These are phyloP conservation scores for Ametastegia equiseti DNA, from an alignment of 2,888 invertebrate genomes.

Conservation along the genomic window DNA sequence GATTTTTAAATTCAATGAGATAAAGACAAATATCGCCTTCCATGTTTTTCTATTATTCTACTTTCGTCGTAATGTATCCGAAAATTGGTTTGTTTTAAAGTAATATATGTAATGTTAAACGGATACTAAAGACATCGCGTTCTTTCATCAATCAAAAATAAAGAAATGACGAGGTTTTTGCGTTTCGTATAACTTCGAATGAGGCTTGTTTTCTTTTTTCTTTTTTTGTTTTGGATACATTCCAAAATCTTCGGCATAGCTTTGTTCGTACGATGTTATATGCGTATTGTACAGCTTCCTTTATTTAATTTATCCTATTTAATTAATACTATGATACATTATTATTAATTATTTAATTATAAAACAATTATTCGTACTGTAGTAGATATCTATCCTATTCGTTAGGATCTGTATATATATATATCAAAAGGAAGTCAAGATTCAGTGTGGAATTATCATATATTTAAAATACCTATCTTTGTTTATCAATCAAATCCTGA, in stretches of 20 bases:
- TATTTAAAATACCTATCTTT: conserved; percentile 8
- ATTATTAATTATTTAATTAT: neutral
- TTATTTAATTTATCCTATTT: conserved; percentile 15
- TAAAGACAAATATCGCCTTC: neutral
- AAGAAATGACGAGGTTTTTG: neutral
- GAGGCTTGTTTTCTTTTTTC: neutral
- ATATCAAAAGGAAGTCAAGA: conserved; percentile 30
- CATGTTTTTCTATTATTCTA: conserved; percentile 1
- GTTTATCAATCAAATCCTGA: conserved; percentile 22
- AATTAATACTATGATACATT: neutral
- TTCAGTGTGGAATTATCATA: conserved; percentile 22
- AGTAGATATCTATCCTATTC: conserved; percentile 1
- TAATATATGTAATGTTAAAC: neutral
- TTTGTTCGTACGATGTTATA: conserved; percentile 14
- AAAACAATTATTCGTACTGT: conserved; percentile 5
- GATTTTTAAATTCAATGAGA: neutral
- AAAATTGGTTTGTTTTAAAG: neutral
- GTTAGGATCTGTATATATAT: conserved; percentile 20
- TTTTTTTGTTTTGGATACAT: conserved; percentile 29
- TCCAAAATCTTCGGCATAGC: conserved; percentile 24
- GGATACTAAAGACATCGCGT: neutral
- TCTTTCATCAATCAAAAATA: neutral
- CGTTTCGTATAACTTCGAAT: neutral
- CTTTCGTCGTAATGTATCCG: neutral
- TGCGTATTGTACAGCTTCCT: conserved; percentile 32